Evolutionary conservation across 1,140 invertebrate genomes (phyloP), one percentile per base, ranked within the genome.

Genomic region (Plectus sambesii): DNA sequence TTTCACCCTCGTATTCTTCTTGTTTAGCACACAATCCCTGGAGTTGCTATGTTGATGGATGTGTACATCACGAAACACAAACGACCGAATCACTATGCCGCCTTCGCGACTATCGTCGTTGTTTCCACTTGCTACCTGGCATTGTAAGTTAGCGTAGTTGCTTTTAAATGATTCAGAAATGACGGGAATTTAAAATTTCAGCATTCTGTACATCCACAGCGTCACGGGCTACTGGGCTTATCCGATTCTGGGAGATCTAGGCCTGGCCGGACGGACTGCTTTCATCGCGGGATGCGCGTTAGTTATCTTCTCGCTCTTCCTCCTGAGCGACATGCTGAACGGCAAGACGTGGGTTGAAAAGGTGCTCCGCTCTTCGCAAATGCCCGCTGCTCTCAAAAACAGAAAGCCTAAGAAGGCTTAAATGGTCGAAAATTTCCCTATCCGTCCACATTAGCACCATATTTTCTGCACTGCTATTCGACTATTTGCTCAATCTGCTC

Each of bases 171-270:
- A n/a, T n/a, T n/a, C n/a, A n/a, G n/a, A n/a, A n/a, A n/a, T n/a
- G n/a, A n/a, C n/a, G n/a, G n/a, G 15, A 12, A 41, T 51, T 29
- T 57, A 27, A 19, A 4, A 54, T 61, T 62, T 55, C 42, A 61
- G 59, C 26, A 47, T 62, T 17, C 61, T 63, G 44, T 55, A 42
- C 19, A 47, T 62, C 27, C 55, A 43, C 26, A 45, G 48, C 40
- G 37, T 27, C 8, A 24, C 25, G 6, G 40, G 42, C 12, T 55
- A 48, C 33, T 71, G 70, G 70, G 68, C 70, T n/a, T 71, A 71
- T 44, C 69, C 70, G 0, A 55, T 72, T 9, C 56, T 71, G 2
- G 49, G 55, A 47, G 59, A 70, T 3, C 55, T 71, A 53, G 46
- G 52, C 22, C 41, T 42, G 15, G 53, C 60, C 8, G 53, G 62